These are phyloP conservation scores for Nothoprocta pentlandii DNA, from an alignment of 2,113 vertebrate species.

Conservation along the genomic window DNA sequence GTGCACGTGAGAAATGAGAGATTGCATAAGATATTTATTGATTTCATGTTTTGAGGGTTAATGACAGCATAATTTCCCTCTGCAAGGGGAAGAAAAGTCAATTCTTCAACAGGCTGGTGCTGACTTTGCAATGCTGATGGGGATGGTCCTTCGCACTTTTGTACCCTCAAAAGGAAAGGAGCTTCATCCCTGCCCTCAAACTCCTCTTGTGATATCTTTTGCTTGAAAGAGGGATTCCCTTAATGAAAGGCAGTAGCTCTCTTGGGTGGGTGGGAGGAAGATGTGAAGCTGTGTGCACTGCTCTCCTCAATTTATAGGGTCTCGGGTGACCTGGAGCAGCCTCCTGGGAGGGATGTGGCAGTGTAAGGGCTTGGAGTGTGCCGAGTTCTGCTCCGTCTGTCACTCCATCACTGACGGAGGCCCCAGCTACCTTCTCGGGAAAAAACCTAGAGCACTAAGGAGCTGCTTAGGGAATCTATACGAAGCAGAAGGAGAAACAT, in stretches of 20 bases:
- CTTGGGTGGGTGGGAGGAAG: background rate
- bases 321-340: background rate
- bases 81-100: background rate
- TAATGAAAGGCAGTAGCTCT: background rate
- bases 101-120: background rate
- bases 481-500: background rate
- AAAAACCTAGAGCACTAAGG: background rate
- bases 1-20: background rate
- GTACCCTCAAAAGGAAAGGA: background rate
- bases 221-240: background rate
- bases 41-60: background rate
- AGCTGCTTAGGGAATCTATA: fast-evolving
- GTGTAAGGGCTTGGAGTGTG: background rate
- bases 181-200: background rate
- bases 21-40: background rate
- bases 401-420: background rate
- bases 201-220: background rate
- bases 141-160: background rate
- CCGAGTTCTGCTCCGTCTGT: background rate
- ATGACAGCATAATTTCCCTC: background rate
- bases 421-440: background rate
- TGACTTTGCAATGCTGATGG: background rate
- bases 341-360: background rate
- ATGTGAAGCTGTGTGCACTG: background rate
- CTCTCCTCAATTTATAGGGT: background rate